phyloP scores from a whole-genome alignment of 2,113 vertebrate species.

The Otis tarda region DNA sequence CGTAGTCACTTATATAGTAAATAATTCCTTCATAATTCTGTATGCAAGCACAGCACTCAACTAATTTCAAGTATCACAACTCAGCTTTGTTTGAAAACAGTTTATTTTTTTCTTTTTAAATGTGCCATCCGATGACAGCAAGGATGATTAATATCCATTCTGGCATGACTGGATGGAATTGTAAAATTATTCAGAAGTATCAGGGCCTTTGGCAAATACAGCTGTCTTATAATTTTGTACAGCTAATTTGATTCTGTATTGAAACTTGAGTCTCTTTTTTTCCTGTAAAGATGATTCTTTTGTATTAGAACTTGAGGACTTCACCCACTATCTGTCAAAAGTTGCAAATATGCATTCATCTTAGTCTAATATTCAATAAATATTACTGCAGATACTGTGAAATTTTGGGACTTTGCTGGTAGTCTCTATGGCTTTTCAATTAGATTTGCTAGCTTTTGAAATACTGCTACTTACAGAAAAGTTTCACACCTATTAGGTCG shows the following conservation, averaged over 20 bases:
- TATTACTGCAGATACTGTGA: not conserved
- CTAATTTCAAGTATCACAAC: not conserved
- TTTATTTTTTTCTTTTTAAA: not conserved
- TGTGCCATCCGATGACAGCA: not conserved
- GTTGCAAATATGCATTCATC: not conserved
- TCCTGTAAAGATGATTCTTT: not conserved
- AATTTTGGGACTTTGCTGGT: not conserved
- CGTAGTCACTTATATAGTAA: not conserved
- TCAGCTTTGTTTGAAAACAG: slow-evolving; percentile 19
- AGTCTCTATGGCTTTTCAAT: not conserved
- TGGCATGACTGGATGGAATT: not conserved
- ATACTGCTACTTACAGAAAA: not conserved
- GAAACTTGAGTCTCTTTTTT: not conserved
- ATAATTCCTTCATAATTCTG: not conserved
- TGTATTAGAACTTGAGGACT: not conserved
- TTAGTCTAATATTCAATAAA: not conserved
- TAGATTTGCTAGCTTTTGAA: not conserved
- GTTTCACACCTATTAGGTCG: not conserved
- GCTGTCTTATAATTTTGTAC: not conserved
- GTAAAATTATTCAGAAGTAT: not conserved
- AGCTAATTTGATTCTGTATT: not conserved
- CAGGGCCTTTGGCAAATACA: not conserved
- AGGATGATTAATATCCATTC: not conserved
- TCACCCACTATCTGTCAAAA: not conserved
- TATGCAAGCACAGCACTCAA: not conserved